phyloP scores from a whole-genome alignment of 1,140 invertebrate species.

The Lutraria rhynchaena region DNA sequence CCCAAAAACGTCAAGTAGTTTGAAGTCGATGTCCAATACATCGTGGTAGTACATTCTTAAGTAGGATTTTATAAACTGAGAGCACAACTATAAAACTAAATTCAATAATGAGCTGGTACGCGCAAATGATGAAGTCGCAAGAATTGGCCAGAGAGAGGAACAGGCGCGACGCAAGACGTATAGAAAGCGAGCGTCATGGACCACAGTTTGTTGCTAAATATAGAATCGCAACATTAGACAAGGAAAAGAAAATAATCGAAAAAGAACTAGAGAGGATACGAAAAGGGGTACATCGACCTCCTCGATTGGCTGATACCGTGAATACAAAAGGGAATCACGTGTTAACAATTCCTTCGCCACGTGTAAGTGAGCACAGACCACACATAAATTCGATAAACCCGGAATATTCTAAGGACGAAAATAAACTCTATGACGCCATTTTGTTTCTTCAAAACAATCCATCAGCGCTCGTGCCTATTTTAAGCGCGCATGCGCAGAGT shows the following conservation, averaged over 20 bases:
- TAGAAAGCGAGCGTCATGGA: slow-evolving; percentile 16
- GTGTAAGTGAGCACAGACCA: neutral
- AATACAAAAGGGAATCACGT: slow-evolving; percentile 28
- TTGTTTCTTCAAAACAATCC: slow-evolving; percentile 57
- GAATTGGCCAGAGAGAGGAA: slow-evolving; percentile 38
- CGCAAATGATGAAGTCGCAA: slow-evolving; percentile 38
- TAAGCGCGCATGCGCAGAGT: slow-evolving; percentile 55
- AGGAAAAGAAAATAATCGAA: slow-evolving; percentile 46
- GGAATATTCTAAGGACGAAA: slow-evolving; percentile 52
- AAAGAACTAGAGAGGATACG: slow-evolving; percentile 56
- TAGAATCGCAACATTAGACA: slow-evolving; percentile 25
- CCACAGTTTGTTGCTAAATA: slow-evolving; percentile 50
- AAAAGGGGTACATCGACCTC: slow-evolving; percentile 39
- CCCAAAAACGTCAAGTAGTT: too few species aligned
- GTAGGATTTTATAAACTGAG: neutral
- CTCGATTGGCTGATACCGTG: slow-evolving; percentile 1
- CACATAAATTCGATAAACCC: slow-evolving; percentile 1
- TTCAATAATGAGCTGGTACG: slow-evolving; percentile 46
- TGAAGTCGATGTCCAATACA: too few species aligned
- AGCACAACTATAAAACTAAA: neutral
- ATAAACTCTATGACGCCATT: slow-evolving; percentile 50
- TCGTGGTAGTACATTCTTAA: too few species aligned
- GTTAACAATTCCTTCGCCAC: slow-evolving; percentile 7
- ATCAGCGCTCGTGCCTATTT: slow-evolving; percentile 51
- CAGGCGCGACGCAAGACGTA: slow-evolving; percentile 18